phyloP scores from a whole-genome alignment of 2,113 vertebrate genomes.

The Oryzias javanicus region DNA sequence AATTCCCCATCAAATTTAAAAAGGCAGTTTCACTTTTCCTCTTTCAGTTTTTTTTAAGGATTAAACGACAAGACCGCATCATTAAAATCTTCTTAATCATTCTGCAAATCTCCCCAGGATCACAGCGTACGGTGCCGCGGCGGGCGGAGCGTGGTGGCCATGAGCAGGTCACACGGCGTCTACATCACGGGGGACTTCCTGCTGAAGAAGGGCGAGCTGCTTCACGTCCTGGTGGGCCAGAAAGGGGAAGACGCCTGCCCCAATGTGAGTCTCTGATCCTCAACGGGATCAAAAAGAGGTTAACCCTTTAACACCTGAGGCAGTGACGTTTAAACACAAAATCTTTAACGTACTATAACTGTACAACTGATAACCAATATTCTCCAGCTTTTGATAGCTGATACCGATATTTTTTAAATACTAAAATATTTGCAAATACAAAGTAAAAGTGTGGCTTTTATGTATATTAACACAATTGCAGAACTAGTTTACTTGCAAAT shows the following conservation, averaged over 20 bases:
- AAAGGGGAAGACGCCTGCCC: slow-evolving; percentile 95
- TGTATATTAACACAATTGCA: too few relatives aligned
- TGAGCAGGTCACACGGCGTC: slow-evolving; percentile 86
- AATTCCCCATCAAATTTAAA: not conserved
- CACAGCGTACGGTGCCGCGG: slow-evolving; percentile 91
- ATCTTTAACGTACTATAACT: too few relatives aligned
- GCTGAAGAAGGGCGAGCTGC: slow-evolving; percentile 84
- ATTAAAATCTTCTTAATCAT: not conserved
- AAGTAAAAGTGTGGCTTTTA: too few relatives aligned
- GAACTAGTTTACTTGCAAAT: too few relatives aligned
- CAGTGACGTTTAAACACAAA: too few relatives aligned
- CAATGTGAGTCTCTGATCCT: slow-evolving; percentile 75
- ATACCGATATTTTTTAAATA: too few relatives aligned
- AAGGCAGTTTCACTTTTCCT: not conserved
- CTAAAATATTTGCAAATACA: too few relatives aligned
- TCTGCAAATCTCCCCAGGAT: slow-evolving; percentile 76
- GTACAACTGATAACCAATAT: too few relatives aligned
- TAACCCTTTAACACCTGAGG: too few relatives aligned
- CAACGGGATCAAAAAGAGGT: not conserved
- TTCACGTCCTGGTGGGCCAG: slow-evolving; percentile 94
- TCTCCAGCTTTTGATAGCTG: too few relatives aligned
- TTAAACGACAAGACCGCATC: too few relatives aligned
- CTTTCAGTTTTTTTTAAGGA: not conserved
- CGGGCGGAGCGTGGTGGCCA: slow-evolving; percentile 89
- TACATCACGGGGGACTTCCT: slow-evolving; percentile 89